These are phyloP conservation scores for Lota lota DNA, from an alignment of 2,113 vertebrate genomes.

Conservation along the genomic window DNA sequence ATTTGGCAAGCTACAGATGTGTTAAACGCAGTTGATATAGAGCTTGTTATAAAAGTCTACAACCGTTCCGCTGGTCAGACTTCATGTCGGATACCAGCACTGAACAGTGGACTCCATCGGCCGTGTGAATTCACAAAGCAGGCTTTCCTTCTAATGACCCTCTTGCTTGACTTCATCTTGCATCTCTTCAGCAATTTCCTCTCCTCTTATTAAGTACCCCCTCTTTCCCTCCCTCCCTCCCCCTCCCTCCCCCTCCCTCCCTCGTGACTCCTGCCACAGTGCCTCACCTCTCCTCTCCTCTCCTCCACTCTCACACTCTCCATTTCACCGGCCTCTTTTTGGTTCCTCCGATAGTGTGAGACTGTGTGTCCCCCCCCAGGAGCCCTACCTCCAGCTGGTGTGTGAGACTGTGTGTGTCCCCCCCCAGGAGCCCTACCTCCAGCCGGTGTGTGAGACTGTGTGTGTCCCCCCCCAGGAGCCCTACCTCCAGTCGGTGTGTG, in stretches of 20 bases:
- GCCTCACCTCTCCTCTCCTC: background rate
- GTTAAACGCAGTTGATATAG: too few species aligned
- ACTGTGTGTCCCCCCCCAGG: background rate
- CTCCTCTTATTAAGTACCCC: constrained; percentile 3
- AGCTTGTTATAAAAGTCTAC: too few species aligned
- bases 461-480: constrained; percentile 74
- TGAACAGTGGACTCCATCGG: too few species aligned
- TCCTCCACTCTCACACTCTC: background rate
- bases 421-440: constrained; percentile 70
- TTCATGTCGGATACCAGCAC: too few species aligned
- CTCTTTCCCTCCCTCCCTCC: background rate
- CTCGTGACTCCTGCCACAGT: background rate
- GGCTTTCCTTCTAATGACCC: too few species aligned
- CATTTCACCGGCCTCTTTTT: background rate
- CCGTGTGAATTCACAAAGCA: too few species aligned
- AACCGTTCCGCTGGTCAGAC: too few species aligned
- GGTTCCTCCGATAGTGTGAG: background rate
- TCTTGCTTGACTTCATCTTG: background rate
- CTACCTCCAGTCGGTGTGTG: constrained; percentile 81
- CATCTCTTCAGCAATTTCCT: background rate
- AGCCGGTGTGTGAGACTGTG: too few species aligned
- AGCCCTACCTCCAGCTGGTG: background rate
- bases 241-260: background rate
- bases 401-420: too few species aligned
- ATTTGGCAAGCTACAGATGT: too few species aligned